Conservation (phyloP, 2,888 invertebrate species). For the Brenthis daphne region DNA sequence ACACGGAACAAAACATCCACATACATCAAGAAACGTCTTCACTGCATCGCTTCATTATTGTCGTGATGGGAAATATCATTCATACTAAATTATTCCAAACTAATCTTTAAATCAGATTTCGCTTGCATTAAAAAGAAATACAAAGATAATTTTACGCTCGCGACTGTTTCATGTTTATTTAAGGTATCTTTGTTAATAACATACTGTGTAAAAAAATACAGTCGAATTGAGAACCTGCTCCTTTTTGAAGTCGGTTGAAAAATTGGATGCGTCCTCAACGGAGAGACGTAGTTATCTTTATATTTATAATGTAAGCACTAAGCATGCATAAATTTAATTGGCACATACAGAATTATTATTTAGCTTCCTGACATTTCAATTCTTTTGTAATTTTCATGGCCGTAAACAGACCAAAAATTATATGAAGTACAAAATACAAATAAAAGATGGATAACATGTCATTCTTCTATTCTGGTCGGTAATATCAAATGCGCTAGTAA, state of each 20-base stretch:
- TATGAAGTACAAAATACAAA: constrained; percentile 6
- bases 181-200: not conserved
- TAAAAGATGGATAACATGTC: not conserved
- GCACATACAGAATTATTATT: constrained; percentile 7
- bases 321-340: not conserved
- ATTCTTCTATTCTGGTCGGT: not conserved
- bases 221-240: too few relatives aligned
- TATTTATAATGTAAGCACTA: too few relatives aligned
- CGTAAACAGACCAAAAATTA: constrained; percentile 17
- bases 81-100: not conserved
- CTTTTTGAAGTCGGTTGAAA: too few relatives aligned
- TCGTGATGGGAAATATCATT: constrained; percentile 21
- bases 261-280: too few relatives aligned
- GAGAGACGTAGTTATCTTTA: too few relatives aligned
- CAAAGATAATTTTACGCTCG: too few relatives aligned
- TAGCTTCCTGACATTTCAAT: constrained; percentile 10
- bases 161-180: too few relatives aligned
- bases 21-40: constrained; percentile 47
- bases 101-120: not conserved
- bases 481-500: too few relatives aligned
- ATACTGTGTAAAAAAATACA: not conserved
- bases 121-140: not conserved
- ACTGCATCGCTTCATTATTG: constrained; percentile 22
- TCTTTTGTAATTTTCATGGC: constrained; percentile 13
- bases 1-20: constrained; percentile 48